These are phyloP conservation scores for Scylla paramamosain DNA, from an alignment of 1,140 invertebrate genomes.

Conservation along the genomic window DNA sequence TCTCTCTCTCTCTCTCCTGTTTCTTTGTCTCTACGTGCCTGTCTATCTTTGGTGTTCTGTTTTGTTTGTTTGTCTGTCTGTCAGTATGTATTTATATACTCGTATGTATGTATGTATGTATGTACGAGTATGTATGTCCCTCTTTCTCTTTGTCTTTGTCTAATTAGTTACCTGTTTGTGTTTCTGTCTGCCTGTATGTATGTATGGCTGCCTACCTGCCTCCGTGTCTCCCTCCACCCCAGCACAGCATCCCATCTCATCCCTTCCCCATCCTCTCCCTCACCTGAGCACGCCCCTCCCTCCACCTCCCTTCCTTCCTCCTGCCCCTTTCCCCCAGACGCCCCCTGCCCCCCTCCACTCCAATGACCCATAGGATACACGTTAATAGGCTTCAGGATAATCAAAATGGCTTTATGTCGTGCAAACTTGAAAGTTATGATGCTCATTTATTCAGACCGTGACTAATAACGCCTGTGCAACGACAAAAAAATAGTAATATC, in stretches of 20 bases:
- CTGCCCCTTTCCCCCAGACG: neutral
- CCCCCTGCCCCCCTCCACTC: neutral
- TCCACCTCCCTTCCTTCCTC: neutral
- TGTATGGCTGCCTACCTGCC: neutral
- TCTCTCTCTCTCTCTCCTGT: no score
- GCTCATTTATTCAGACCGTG: neutral
- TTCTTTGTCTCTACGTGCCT: neutral
- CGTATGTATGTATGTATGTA: neutral
- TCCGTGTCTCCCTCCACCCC: neutral
- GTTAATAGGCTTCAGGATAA: slow-evolving; percentile 30
- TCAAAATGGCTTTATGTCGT: slow-evolving; percentile 43
- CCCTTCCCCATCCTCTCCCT: neutral
- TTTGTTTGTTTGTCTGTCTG: no score
- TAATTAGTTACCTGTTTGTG: neutral
- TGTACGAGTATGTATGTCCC: neutral
- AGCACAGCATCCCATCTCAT: no score
- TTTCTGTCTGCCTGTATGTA: neutral
- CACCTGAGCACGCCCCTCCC: neutral
- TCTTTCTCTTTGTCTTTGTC: neutral
- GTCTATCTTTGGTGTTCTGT: neutral
- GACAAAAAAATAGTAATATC: neutral
- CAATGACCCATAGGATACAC: slow-evolving; percentile 26
- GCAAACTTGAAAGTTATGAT: slow-evolving; percentile 35
- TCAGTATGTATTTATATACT: neutral
- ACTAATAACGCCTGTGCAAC: neutral